These are phyloP conservation scores for Oncorhynchus mykiss DNA, from an alignment of 2,113 vertebrate species.

Conservation along the genomic window DNA sequence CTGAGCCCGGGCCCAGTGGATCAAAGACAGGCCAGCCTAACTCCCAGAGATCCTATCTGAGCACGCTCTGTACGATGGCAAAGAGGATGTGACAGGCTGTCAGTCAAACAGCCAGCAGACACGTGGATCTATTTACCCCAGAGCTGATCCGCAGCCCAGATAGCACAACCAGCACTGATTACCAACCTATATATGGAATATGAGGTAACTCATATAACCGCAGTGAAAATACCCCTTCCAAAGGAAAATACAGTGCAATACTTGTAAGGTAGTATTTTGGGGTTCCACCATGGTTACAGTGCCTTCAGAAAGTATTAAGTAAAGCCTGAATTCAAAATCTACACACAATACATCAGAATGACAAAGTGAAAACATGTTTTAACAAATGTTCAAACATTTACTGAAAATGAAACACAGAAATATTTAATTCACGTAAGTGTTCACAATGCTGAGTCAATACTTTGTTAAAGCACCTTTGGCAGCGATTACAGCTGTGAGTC, in stretches of 20 bases:
- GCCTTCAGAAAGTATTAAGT: neutral
- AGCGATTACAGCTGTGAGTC: too few species aligned
- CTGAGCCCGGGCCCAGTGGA: slow-evolving; percentile 42
- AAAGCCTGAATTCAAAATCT: slow-evolving; percentile 1
- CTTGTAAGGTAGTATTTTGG: slow-evolving; percentile 1
- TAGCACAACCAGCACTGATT: slow-evolving; percentile 54
- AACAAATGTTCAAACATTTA: too few species aligned
- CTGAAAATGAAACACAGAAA: too few species aligned
- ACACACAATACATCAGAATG: slow-evolving; percentile 3
- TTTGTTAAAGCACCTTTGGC: too few species aligned
- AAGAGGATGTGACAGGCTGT: slow-evolving; percentile 73
- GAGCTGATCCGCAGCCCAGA: slow-evolving; percentile 60
- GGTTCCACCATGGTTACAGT: neutral
- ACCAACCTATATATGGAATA: slow-evolving; percentile 44
- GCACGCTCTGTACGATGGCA: slow-evolving; percentile 38
- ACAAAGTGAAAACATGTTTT: neutral
- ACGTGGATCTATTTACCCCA: slow-evolving; percentile 72
- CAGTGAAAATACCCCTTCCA: slow-evolving; percentile 33
- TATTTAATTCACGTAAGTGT: too few species aligned
- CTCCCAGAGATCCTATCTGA: slow-evolving; percentile 69
- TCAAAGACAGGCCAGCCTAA: slow-evolving; percentile 55
- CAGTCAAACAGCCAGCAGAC: slow-evolving; percentile 63
- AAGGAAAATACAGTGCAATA: slow-evolving; percentile 23
- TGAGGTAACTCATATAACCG: slow-evolving; percentile 40
- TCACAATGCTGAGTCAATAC: too few species aligned